Percentiles rank a stretch among this genome's conserved stretches.
These are phyloP conservation scores for Pipa parva DNA, from an alignment of 2,113 vertebrate genomes.

Conservation along the genomic window DNA sequence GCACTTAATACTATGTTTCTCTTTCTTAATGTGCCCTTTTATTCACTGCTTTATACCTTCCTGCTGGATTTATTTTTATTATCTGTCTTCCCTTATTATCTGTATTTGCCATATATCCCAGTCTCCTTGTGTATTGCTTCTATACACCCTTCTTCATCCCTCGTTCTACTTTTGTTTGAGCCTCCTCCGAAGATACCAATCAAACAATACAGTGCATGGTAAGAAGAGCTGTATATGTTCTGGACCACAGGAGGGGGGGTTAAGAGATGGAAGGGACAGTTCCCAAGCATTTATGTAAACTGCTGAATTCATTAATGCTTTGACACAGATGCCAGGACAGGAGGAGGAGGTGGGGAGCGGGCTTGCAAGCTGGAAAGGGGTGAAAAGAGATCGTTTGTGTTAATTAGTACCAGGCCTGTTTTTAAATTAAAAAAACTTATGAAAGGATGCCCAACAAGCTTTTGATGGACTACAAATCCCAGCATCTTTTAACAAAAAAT, in stretches of 20 bases:
- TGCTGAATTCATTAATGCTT: slow-evolving; percentile 83
- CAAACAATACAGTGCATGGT: slow-evolving; percentile 34
- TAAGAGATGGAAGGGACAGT: slow-evolving; percentile 56
- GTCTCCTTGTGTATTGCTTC: not conserved
- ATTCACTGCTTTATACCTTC: not conserved
- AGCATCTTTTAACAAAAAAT: no score
- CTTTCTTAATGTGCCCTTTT: no score
- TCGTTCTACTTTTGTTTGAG: slow-evolving; percentile 6
- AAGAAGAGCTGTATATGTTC: slow-evolving; percentile 72
- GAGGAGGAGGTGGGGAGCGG: slow-evolving; percentile 32
- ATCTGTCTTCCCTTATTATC: not conserved
- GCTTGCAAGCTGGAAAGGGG: slow-evolving; percentile 11
- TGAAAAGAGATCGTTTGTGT: slow-evolving; percentile 60
- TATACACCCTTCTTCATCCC: slow-evolving; percentile 1
- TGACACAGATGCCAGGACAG: slow-evolving; percentile 57
- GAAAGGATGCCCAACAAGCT: not conserved
- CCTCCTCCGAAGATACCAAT: slow-evolving; percentile 30
- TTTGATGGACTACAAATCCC: not conserved
- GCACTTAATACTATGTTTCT: not conserved
- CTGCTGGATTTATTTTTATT: not conserved
- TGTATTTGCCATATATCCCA: not conserved
- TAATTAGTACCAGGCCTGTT: slow-evolving; percentile 54
- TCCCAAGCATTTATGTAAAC: slow-evolving; percentile 79
- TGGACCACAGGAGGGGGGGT: slow-evolving; percentile 56
- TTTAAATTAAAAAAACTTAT: slow-evolving; percentile 5